Base-by-base conservation (phyloP, 2,113 vertebrate species). In the Agelaius tricolor region DNA sequence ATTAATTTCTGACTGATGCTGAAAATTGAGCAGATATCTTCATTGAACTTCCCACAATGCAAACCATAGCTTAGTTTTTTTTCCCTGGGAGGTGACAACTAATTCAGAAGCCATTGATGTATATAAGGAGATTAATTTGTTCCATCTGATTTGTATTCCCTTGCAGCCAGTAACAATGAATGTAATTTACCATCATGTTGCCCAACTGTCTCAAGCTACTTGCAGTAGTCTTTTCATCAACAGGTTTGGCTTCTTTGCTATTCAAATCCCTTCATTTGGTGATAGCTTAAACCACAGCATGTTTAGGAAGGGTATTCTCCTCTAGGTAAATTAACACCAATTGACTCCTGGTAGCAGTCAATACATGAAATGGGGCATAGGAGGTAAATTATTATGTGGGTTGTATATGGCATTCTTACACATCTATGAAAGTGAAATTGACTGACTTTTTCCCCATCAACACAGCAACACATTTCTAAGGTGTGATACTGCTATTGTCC, bases 61-160 rank as follows among this genome's bases (percentile, higher is more conserved):
- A 73, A 87, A 61, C 54, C 86, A 59, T 75, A 67, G 88, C 43
- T 93, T 94, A 57, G 54, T 57, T 75, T 69, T 69, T 91, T 91
- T 78, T 59, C 83, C 82, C 87, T 86, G 51, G 68, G 89, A 96
- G 78, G 78, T 96, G 93, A 96, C 95, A 95, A 90, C 81, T 93
- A 93, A 97, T 97, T 97, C 96, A 94, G 91, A 97, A 97, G 65
- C 84, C 89, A 96, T 91, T 3, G 14, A 46, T 97, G 94, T 96
- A 94, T 94, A 86, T 91, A 91, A 85, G 85, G 85, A 97, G 95
- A 97, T 97, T 96, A 95, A 97, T 96, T 95, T 96, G 96, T 96
- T 97, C 67, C 94, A 97, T 97, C 91, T 17, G 78, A 90, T 96
- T 96, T 87, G 77, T 94, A 94, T 96, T 96, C 92, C 94, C 96